These are phyloP conservation scores for Torymus aiolomorphi DNA, from an alignment of 2,888 invertebrate genomes.

Conservation along the genomic window DNA sequence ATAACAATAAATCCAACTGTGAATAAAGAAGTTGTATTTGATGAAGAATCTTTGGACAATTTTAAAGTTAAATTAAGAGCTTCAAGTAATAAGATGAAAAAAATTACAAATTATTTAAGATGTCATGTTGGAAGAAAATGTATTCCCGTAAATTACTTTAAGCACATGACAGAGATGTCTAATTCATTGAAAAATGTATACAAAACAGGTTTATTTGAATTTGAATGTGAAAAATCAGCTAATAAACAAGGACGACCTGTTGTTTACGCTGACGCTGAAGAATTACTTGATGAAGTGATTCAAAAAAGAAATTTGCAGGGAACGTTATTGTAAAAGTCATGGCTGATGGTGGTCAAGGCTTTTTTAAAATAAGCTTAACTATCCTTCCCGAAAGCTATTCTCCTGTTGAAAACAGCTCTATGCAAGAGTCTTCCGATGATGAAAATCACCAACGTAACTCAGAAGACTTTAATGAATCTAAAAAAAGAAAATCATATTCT, in stretches of 20 bases:
- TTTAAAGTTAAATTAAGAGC: too few species aligned
- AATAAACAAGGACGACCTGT: background rate
- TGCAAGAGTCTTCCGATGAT: background rate
- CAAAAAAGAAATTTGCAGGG: background rate
- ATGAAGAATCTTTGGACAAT: too few species aligned
- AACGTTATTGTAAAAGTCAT: background rate
- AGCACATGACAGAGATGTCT: background rate
- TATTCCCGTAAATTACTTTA: background rate
- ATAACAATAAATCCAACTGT: too few species aligned
- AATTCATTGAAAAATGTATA: background rate
- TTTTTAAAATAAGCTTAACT: background rate
- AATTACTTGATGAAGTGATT: background rate
- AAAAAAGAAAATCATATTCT: too few species aligned
- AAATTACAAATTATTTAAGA: too few species aligned
- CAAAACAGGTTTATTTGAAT: background rate
- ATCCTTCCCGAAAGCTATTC: background rate
- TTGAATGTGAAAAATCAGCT: background rate
- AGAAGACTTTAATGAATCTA: too few species aligned
- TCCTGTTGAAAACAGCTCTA: background rate
- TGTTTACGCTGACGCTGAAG: background rate
- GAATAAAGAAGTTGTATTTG: too few species aligned
- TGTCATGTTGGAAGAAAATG: too few species aligned
- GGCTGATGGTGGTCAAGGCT: background rate
- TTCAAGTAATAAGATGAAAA: too few species aligned
- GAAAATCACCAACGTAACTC: background rate